Percentiles rank a stretch among this genome's conserved stretches.
phyloP scores from a whole-genome alignment of 2,113 vertebrate species.

The Isurus oxyrinchus region DNA sequence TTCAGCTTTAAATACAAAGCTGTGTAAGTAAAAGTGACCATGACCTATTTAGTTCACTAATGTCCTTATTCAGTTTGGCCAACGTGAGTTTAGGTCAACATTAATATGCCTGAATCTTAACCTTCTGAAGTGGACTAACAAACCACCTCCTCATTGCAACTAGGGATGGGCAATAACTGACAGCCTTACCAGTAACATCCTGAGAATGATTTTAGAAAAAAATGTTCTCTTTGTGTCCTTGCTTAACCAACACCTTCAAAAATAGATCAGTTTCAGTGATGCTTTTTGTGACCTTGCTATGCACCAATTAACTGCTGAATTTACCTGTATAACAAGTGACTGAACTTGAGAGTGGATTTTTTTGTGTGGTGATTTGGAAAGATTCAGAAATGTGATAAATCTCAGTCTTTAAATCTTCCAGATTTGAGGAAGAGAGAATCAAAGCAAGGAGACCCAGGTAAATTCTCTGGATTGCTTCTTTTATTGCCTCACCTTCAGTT shows the following conservation, averaged over 20 bases:
- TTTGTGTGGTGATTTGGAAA: neutral
- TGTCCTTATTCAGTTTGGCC: neutral
- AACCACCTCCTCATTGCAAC: neutral
- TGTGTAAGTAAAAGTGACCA: neutral
- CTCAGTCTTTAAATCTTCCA: conserved; percentile 47
- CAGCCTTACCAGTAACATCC: neutral
- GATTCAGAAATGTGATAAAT: neutral
- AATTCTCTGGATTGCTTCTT: neutral
- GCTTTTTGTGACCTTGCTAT: neutral
- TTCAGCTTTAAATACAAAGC: neutral
- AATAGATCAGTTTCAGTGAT: neutral
- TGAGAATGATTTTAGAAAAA: neutral
- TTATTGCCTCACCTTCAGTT: neutral
- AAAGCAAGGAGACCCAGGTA: conserved; percentile 82
- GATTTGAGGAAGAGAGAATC: conserved; percentile 89
- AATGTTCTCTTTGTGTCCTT: neutral
- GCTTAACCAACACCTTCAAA: neutral
- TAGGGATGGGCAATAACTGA: neutral
- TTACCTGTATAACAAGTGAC: neutral
- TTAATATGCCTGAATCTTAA: neutral
- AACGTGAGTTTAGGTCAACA: neutral
- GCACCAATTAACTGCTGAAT: neutral
- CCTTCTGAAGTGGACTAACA: neutral
- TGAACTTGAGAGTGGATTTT: neutral
- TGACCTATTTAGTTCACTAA: neutral